A percentile compares a stretch with the other conserved stretches of the same genome.
phyloP scores from a whole-genome alignment of 2,797 vertebrate species.

The Danio kyathit region DNA sequence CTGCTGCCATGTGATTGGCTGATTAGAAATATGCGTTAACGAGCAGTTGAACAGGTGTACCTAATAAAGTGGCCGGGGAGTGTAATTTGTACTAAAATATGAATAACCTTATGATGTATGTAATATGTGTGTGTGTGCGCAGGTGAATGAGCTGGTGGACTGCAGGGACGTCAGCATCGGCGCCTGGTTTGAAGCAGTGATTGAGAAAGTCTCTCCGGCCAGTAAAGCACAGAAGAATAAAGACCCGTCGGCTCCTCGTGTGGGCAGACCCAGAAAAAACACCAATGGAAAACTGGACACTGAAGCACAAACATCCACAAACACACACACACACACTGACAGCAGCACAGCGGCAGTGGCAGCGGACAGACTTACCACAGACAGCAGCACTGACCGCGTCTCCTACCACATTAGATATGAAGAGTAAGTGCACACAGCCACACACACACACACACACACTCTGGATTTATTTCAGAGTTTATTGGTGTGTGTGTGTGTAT shows the following conservation, averaged over 20 bases:
- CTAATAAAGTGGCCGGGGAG: too few relatives aligned
- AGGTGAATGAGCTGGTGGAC: conserved; percentile 99
- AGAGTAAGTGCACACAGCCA: conserved; percentile 88
- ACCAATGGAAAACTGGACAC: conserved; percentile 89
- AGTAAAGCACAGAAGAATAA: conserved; percentile 87
- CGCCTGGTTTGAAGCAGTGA: conserved; percentile 97
- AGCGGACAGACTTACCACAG: conserved; percentile 74
- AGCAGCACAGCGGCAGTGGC: conserved; percentile 78
- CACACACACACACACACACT: background rate
- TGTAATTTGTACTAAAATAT: too few relatives aligned
- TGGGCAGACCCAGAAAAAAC: conserved; percentile 89
- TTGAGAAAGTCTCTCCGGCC: conserved; percentile 88
- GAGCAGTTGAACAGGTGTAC: too few relatives aligned
- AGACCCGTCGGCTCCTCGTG: conserved; percentile 70
- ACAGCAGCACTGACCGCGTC: conserved; percentile 87
- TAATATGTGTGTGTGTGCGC: conserved; percentile 58
- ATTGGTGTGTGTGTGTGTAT: too few relatives aligned
- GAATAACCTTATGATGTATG: background rate
- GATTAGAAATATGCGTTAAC: too few relatives aligned
- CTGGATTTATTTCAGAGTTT: background rate
- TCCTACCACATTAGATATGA: conserved; percentile 99
- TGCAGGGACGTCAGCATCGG: conserved; percentile 94
- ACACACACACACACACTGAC: conserved; percentile 81
- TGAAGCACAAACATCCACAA: conserved; percentile 26
- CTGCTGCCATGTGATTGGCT: too few relatives aligned